Evolutionary conservation across 1,140 invertebrate genomes (phyloP).

Genomic region (Drosophila kurseongensis): DNA sequence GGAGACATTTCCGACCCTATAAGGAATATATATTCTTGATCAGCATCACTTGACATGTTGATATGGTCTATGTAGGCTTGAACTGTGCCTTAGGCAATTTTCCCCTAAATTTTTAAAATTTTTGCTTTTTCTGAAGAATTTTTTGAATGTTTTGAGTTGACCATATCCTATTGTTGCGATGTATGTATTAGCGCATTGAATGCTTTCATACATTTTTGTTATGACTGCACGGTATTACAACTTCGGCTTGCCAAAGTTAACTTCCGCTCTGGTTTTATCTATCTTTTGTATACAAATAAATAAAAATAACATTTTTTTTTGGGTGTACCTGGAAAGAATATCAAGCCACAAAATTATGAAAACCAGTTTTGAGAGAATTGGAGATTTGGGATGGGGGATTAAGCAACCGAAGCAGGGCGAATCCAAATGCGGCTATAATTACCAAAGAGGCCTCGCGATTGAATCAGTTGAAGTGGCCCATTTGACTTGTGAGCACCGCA

Average conservation of each 20-base stretch:
- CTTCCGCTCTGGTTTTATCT: neutral
- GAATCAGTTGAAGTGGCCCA: slow-evolving; percentile 40
- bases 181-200: no score
- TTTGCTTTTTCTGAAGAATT: no score
- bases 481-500: slow-evolving; percentile 25
- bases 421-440: slow-evolving; percentile 60
- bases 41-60: no score
- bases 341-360: slow-evolving; percentile 26
- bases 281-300: neutral
- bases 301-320: slow-evolving; percentile 10
- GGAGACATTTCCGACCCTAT: no score
- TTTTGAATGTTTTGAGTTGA: no score
- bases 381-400: slow-evolving; percentile 10
- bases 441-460: slow-evolving; percentile 29
- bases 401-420: slow-evolving; percentile 22
- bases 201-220: no score
- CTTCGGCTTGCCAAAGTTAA: no score
- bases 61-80: no score
- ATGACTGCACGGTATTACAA: neutral
- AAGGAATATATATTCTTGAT: no score
- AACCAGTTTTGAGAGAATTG: slow-evolving; percentile 32
- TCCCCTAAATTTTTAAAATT: no score
- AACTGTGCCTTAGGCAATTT: no score
- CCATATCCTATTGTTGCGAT: no score
- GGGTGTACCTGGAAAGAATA: slow-evolving; percentile 33